Base-by-base conservation (phyloP, 1,140 invertebrate genomes). In the Leptinotarsa texana region DNA sequence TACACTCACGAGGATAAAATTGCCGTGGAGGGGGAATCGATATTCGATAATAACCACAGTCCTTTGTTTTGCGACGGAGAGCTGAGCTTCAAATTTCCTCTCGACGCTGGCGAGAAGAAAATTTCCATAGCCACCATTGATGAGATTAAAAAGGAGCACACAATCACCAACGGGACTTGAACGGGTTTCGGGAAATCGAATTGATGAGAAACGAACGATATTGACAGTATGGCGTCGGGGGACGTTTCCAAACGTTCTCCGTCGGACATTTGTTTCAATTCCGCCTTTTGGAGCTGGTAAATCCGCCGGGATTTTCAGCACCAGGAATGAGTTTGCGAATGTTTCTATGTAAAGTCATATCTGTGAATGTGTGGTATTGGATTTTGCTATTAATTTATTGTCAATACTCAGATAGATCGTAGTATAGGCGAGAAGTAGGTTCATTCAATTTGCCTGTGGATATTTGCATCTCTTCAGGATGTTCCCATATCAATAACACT, bases 1-100 rank as follows among this genome's bases (percentile, higher is more conserved):
- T 93, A 93, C 82, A 93, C 92, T 0, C 89, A 92, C 81, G 92
- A 93, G 83, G 91, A 91, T 77, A 90, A 91, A 78, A 82, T 89
- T 15, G 71, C 80, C 1, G 72, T 78, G 82, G 86, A 61, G 57
- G 82, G 82, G 1, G 88, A 89, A 74, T 86, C 86, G 18, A 87
- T 87, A 62, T 87, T 87, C 68, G 87, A 89, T 5, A 87, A 87
- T 73, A 74, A 75, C 67, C 81, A 82, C 68, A 83, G 81, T 72
- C 80, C 80, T 0, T 75, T 84, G 13, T 83, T 85, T 69, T 80
- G 80, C 66, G 83, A 82, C 66, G 82, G 81, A 13, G 84, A 85
- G 63, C 69, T 85, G 6, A 84, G 79, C 74, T 85, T 85, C 69
- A 85, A 84, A 75, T 85, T 85, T 71, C 83, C 84, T 13, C 57